Base-by-base conservation (phyloP, 2,888 invertebrate genomes). In the Lysandra bellargus region DNA sequence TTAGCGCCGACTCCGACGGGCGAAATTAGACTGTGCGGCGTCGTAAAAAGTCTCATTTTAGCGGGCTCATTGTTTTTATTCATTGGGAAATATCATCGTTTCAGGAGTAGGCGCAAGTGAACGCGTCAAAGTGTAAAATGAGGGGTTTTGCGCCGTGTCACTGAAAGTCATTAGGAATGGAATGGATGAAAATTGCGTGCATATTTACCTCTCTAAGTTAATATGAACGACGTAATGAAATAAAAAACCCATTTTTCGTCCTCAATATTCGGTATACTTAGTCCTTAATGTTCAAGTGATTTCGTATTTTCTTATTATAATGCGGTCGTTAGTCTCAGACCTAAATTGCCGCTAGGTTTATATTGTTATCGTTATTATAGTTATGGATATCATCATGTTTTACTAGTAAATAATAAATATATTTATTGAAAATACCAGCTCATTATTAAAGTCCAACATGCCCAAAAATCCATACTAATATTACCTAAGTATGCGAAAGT, bases 91-190 rank as follows among this genome's bases (percentile, higher is more conserved):
- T 92, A 91, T 92, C 92, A 93, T 90, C 88, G 90, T 88, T 87
- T 90, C 90, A 92, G 90, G 89, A 91, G 91, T 90, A 91, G 89
- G 89, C 89, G 91, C 92, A 93, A 93, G 93, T 92, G 93, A 92
- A 94, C 91, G 94, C 94, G 93, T 92, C 93, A 94, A 94, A 94
- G 93, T 94, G 94, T 94, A 93, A 94, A 94, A 94, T 92, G 94
- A 93, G 94, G 93, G 93, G 92, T 92, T 93, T 94, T 89, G 89
- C 92, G 91, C 87, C 90, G 90, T 92, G 93, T 93, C 94, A 93
- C 91, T 90, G 92, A 92, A 93, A 94, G 94, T 94, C 94, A 94
- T 94, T 94, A 94, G 92, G 91, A 93, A 88, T 86, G 93, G 92
- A 93, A 93, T 92, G 92, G 91, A 92, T 93, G 93, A 90, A 91